Evolutionary conservation across 2,888 invertebrate species (phyloP), one percentile per base, ranked within the genome.

Genomic region (Drosophila fungiperda): DNA sequence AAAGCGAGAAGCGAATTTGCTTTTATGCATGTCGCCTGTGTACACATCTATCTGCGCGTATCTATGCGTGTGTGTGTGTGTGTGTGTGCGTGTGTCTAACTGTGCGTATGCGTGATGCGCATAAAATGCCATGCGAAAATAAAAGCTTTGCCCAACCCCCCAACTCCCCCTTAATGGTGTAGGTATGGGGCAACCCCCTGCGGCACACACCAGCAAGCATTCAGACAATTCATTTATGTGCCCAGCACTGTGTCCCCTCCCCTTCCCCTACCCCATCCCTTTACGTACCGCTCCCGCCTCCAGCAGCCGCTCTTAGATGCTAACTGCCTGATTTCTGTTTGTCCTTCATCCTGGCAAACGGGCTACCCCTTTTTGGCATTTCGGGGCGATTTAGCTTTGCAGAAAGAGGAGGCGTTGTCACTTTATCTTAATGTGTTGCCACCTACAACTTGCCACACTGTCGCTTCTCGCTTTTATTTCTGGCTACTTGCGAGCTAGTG

Each of bases 351-450:
- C 76, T 29, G 59, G 57, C 42, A 26, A n/a, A 29, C 29, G 48
- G 45, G 66, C 69, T 81, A 85, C 84, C 85, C 89, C 89, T 89
- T 85, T 84, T 61, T 77, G 82, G 75, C 82, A 78, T 54, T 64
- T 65, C 68, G 64, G 62, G 57, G 73, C 68, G 63, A 67, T 69
- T 54, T 62, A 36, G 60, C 59, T 80, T 80, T 71, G 60, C 64
- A 60, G 62, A 50, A 57, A 29, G 71, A 38, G 79, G 71, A 83
- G 89, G 91, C 90, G 91, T 88, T 84, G 83, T 84, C 91, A 85
- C 81, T 91, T 85, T 85, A 82, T 90, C 91, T 91, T 91, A 89
- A 89, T 91, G 91, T 80, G 91, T 83, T 91, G 73, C 90, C 91
- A 89, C 90, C 90, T 91, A 91, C 89, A 78, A 89, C 83, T 88